Percentiles rank a stretch among this genome's conserved stretches.
Evolutionary conservation across 2,888 invertebrate genomes (phyloP).

Genomic region (Xanthia togata): DNA sequence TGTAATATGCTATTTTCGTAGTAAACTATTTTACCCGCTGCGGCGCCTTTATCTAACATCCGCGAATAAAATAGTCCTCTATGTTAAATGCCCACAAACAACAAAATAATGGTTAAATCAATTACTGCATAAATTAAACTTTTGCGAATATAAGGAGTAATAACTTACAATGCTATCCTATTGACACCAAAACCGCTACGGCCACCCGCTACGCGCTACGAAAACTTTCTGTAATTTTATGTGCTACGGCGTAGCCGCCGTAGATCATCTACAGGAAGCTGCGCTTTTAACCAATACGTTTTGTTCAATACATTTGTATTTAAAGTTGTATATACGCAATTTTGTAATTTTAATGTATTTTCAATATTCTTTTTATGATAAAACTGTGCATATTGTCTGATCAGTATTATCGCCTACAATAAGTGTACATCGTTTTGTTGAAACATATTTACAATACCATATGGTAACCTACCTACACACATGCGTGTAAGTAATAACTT

Average conservation of each 20-base stretch:
- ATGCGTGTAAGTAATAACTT: constrained; percentile 18
- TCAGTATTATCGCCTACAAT: not conserved
- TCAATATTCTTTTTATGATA: not conserved
- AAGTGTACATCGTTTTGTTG: not conserved
- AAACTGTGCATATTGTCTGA: not conserved
- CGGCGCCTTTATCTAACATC: not conserved
- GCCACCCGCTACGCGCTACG: constrained; percentile 33
- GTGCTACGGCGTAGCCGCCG: constrained; percentile 57
- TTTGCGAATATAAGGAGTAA: constrained; percentile 3
- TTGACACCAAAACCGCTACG: constrained; percentile 40
- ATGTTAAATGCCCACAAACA: not conserved
- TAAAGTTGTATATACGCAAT: not conserved
- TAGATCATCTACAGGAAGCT: constrained; percentile 21
- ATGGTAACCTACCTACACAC: not conserved
- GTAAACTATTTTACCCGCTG: not conserved
- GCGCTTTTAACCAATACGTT: constrained; percentile 19
- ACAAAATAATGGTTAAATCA: constrained; percentile 8
- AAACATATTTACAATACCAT: not conserved
- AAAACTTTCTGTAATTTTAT: constrained; percentile 21
- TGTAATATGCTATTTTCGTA: not conserved
- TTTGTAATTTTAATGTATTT: not conserved
- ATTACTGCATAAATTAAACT: constrained; percentile 35
- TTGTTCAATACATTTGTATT: constrained; percentile 3
- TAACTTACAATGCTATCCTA: constrained; percentile 37
- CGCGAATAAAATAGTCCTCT: not conserved